Percentiles rank a stretch among this genome's conserved stretches.
phyloP scores from a whole-genome alignment of 2,113 vertebrate species.

The Myotis lucifugus region DNA sequence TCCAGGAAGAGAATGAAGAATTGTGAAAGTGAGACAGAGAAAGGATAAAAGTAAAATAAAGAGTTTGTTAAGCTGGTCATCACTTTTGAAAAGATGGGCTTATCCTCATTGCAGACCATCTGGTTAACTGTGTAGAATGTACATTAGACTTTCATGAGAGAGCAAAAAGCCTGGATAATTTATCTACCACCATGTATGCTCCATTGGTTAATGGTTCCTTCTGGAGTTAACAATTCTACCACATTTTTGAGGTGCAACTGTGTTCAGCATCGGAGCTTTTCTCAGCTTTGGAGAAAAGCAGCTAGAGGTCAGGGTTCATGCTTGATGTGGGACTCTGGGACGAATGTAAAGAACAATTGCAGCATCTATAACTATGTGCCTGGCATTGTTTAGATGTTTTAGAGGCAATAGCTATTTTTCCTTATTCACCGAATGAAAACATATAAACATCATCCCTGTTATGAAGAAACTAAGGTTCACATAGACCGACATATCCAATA shows the following conservation, averaged over 20 bases:
- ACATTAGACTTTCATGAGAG: not conserved
- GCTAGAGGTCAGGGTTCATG: accelerated
- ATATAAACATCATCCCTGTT: not conserved
- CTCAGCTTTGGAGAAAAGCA: not conserved
- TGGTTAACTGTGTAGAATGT: not conserved
- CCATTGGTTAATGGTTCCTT: not conserved
- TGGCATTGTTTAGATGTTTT: not conserved
- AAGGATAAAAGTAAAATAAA: not conserved
- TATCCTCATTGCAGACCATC: not conserved
- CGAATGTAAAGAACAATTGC: too few species aligned
- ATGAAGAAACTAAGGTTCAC: not conserved
- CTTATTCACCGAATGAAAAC: not conserved
- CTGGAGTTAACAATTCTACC: not conserved
- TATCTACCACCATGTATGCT: not conserved
- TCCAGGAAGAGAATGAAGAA: not conserved
- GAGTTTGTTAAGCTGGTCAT: not conserved
- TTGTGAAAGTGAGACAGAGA: not conserved
- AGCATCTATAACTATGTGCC: not conserved
- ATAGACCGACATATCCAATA: not conserved
- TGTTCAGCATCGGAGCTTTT: not conserved
- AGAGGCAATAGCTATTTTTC: not conserved
- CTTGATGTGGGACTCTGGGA: not conserved
- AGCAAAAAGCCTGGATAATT: not conserved
- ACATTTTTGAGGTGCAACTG: not conserved
- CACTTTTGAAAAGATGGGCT: not conserved